A percentile compares a stretch with the other conserved stretches of the same genome.
phyloP scores from a whole-genome alignment of 2,113 vertebrate genomes.

The Plecotus auritus region DNA sequence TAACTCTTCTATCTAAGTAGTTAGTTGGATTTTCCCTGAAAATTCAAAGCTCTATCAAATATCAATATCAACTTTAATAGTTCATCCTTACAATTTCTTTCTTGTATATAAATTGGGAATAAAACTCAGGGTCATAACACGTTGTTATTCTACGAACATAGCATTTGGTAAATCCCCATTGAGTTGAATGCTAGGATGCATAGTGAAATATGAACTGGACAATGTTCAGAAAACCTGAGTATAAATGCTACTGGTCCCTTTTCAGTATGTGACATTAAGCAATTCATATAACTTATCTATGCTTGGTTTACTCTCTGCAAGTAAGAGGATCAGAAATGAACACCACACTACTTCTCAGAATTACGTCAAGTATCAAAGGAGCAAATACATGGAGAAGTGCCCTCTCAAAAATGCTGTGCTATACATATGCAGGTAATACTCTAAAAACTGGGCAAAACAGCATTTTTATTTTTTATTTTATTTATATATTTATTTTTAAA shows the following conservation, averaged over 20 bases:
- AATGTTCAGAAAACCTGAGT: background rate
- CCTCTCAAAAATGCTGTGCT: background rate
- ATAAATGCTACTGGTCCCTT: background rate
- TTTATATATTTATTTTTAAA: no score
- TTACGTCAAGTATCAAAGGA: background rate
- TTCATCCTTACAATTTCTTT: background rate
- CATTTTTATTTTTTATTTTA: background rate
- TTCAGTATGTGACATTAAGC: background rate
- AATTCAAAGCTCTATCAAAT: constrained; percentile 17
- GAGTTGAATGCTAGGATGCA: background rate
- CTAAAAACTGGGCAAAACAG: background rate
- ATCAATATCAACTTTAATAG: background rate
- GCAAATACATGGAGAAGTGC: background rate
- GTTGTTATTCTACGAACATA: background rate
- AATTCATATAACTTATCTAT: background rate
- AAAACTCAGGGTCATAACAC: background rate
- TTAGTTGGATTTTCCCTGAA: background rate
- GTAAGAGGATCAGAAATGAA: background rate
- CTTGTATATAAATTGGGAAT: constrained; percentile 5
- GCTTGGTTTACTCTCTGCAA: background rate
- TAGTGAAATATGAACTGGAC: background rate
- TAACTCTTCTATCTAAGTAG: background rate
- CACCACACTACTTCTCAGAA: background rate
- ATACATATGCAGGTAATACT: background rate
- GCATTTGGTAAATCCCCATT: background rate